Evolutionary conservation across 2,888 invertebrate genomes (phyloP).

Genomic region (Hipparchia semele): DNA sequence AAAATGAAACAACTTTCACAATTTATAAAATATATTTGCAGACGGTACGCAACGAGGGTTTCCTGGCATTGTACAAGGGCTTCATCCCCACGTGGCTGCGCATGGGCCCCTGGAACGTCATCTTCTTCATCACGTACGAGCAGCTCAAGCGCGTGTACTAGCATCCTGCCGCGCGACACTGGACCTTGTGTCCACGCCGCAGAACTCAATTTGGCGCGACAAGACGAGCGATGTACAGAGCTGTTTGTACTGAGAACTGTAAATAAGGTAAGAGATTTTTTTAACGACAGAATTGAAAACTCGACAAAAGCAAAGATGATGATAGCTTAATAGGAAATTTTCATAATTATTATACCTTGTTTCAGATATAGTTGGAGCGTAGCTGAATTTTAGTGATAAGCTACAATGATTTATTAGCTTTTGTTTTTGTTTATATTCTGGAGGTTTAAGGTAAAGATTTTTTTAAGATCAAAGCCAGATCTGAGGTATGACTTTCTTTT

Average conservation of each 20-base stretch:
- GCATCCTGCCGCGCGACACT: neutral
- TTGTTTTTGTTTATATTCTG: conserved; percentile 1
- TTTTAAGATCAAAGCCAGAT: conserved; percentile 3
- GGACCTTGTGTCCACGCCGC: neutral
- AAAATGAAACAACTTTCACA: too few relatives aligned
- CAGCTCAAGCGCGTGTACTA: conserved; percentile 91
- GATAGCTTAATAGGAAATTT: neutral
- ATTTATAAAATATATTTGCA: conserved; percentile 52
- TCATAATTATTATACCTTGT: conserved; percentile 10
- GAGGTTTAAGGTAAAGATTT: neutral
- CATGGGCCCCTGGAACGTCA: conserved; percentile 98
- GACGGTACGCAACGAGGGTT: conserved; percentile 94
- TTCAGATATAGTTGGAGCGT: conserved; percentile 9
- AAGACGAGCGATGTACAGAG: neutral
- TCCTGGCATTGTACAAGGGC: conserved; percentile 95
- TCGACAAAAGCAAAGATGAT: neutral
- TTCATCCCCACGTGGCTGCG: conserved; percentile 97
- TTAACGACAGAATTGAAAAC: neutral
- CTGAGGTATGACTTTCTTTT: neutral
- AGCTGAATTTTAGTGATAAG: conserved; percentile 19
- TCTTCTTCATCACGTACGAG: conserved; percentile 97
- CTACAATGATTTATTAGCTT: conserved; percentile 7
- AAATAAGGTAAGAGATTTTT: neutral
- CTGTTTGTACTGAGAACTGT: neutral
- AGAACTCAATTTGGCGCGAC: neutral